Conservation (phyloP, 1,140 invertebrate species). For the Glossosoma conforme region DNA sequence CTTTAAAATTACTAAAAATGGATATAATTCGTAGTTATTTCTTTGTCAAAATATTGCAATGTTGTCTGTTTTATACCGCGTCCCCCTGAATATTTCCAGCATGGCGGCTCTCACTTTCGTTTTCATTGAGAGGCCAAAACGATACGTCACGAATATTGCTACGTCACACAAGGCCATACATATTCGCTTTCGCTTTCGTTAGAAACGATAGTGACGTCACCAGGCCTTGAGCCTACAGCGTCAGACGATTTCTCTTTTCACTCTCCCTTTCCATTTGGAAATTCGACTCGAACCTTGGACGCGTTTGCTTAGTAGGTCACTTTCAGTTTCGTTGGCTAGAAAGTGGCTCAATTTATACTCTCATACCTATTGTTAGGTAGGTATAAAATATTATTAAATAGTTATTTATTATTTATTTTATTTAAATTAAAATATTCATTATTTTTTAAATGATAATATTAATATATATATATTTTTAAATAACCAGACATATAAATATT, state of each 20-base stretch:
- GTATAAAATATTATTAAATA: background rate
- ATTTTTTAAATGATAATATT: background rate
- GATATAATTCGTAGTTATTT: conserved; percentile 3
- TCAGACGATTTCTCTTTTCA: conserved; percentile 1
- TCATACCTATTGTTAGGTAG: background rate
- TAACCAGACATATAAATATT: background rate
- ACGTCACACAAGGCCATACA: conserved; percentile 4
- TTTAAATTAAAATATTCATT: background rate
- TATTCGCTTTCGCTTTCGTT: conserved; percentile 17
- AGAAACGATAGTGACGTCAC: conserved; percentile 4
- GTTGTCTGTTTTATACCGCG: no score
- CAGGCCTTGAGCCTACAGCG: no score
- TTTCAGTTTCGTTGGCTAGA: conserved; percentile 5
- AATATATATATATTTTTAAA: background rate
- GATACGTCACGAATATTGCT: conserved; percentile 5
- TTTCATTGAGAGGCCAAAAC: conserved; percentile 4
- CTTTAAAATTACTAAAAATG: background rate
- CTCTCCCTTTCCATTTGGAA: conserved; percentile 19
- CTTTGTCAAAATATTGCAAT: no score
- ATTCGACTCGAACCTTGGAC: background rate
- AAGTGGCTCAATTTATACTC: background rate
- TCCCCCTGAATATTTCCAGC: background rate
- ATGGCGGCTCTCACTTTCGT: conserved; percentile 10
- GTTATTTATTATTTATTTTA: background rate
- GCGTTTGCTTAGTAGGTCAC: background rate